These are phyloP conservation scores for Leptodirus hochenwartii DNA, from an alignment of 2,888 invertebrate genomes.

Conservation along the genomic window DNA sequence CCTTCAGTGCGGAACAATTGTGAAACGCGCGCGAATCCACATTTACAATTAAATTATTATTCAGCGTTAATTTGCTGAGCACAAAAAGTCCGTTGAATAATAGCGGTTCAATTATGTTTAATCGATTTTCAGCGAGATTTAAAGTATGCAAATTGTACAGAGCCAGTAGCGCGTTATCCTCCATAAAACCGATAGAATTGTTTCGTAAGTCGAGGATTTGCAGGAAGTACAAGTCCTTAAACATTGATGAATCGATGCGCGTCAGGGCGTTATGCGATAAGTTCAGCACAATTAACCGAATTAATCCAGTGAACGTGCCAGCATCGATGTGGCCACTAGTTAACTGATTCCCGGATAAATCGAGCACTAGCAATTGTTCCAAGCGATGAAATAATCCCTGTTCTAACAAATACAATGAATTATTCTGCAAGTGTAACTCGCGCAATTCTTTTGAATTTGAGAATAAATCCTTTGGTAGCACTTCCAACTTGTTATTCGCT, in stretches of 20 bases:
- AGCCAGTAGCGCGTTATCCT: slow-evolving; percentile 73
- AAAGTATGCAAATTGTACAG: slow-evolving; percentile 78
- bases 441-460: slow-evolving; percentile 62
- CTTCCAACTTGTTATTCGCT: slow-evolving; percentile 67
- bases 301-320: slow-evolving; percentile 68
- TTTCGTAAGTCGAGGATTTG: slow-evolving; percentile 73
- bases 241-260: slow-evolving; percentile 64
- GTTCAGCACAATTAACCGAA: slow-evolving; percentile 69
- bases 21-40: slow-evolving; percentile 68
- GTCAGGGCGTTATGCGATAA: slow-evolving; percentile 74
- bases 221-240: slow-evolving; percentile 71
- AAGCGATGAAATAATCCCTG: slow-evolving; percentile 67
- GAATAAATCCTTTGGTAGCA: slow-evolving; percentile 66
- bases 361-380: slow-evolving; percentile 67
- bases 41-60: slow-evolving; percentile 66
- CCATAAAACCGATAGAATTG: slow-evolving; percentile 75
- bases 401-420: slow-evolving; percentile 65
- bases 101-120: slow-evolving; percentile 63
- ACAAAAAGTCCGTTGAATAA: slow-evolving; percentile 72
- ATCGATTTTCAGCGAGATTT: slow-evolving; percentile 72
- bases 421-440: slow-evolving; percentile 70
- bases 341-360: slow-evolving; percentile 69
- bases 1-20: slow-evolving; percentile 76
- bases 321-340: slow-evolving; percentile 72
- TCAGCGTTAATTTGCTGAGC: slow-evolving; percentile 65